Conservation (phyloP, 2,797 vertebrate genomes). For the Todus mexicanus region DNA sequence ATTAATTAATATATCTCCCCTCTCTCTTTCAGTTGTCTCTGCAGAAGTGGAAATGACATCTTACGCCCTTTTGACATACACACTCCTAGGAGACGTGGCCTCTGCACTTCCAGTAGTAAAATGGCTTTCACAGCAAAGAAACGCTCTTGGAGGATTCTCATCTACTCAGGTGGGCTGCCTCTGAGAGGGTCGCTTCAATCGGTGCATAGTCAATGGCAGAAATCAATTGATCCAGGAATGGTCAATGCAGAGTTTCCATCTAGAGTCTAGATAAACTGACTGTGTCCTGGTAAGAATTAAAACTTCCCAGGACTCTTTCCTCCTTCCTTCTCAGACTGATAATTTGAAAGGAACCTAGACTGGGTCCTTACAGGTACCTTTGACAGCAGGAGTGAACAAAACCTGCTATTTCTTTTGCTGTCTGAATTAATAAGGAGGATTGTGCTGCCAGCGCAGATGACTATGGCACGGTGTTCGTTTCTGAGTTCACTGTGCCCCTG, state of each 20-base stretch:
- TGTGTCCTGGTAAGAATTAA: neutral
- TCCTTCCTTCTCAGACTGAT: neutral
- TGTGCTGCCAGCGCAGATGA: neutral
- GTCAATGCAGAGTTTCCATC: neutral
- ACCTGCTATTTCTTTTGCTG: neutral
- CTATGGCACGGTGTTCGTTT: neutral
- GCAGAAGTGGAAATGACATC: slow-evolving; percentile 95
- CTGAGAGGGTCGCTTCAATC: neutral
- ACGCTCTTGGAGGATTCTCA: slow-evolving; percentile 90
- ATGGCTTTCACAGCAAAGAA: slow-evolving; percentile 93
- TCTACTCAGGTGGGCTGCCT: slow-evolving; percentile 85
- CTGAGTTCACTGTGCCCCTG: neutral
- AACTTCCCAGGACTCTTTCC: neutral
- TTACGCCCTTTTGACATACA: slow-evolving; percentile 90
- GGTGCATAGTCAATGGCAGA: neutral
- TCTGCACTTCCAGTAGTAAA: slow-evolving; percentile 91
- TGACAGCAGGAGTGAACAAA: neutral
- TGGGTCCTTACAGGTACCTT: neutral
- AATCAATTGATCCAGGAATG: neutral
- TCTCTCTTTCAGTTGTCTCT: slow-evolving; percentile 82
- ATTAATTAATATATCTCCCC: neutral
- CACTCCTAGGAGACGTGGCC: slow-evolving; percentile 86
- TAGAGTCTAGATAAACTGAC: neutral
- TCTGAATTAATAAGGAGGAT: neutral
- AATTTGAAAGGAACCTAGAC: neutral